Evolutionary conservation across 2,888 invertebrate species (phyloP), one percentile per base, ranked within the genome.

Genomic region (Odontothrips loti): DNA sequence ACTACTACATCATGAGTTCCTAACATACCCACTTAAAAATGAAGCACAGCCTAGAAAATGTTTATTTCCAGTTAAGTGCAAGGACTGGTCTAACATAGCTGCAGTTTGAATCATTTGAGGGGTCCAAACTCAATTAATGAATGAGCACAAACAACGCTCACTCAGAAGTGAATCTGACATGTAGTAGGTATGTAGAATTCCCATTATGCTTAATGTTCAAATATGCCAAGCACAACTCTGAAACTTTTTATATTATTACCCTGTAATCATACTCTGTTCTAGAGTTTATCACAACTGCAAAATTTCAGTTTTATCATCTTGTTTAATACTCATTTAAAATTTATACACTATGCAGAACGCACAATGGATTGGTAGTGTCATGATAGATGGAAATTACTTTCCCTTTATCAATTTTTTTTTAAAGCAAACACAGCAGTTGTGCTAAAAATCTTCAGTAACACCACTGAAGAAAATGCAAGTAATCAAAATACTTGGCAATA

Each of bases 271-370:
- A 75, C 68, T 75, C 68, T 75, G 23, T 23, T 27, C 68, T 27
- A 75, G 27, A 75, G 68, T 75, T 58, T 75, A 75, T 75, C 68
- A 75, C 68, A 75, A 27, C 68, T 43, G 34, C 68, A 23, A 75
- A 75, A 27, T 75, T 75, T 75, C 23, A 75, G 27, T 27, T 27
- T 15, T 58, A 11, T 43, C 34, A 11, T 43, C 34, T 43, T 43
- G 34, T 43, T 20, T 58, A 20, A 58, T 58, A 58, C 17, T 20
- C 15, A 15, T 58, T 58, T 15, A 58, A 58, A 17, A 58, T 20
- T 4, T 58, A 17, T 15, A 20, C 17, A 58, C 15, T 15, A 58
- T 58, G 58, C 58, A 58, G 12, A 58, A 20, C 20, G 17, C 20
- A 58, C 6, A 15, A 58, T 58, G 58, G 17, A 58, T 58, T 58